Evolutionary conservation across 2,888 invertebrate genomes (phyloP), one percentile per base, ranked within the genome.

Genomic region (Blastobasis lacticolella): DNA sequence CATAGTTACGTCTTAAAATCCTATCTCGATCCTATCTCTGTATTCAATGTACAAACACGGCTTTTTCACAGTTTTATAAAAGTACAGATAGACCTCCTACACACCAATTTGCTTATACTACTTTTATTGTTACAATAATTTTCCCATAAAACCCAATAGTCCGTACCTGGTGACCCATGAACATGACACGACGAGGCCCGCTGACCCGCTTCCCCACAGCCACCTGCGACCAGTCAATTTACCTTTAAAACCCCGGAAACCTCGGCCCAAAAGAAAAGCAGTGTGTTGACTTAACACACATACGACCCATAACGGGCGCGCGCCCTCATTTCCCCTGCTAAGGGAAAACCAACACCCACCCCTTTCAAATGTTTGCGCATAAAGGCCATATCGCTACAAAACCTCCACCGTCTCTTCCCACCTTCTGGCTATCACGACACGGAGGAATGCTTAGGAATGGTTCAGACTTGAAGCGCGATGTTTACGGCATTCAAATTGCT

Each of bases 141-240:
- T 2, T 23, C 23, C 23, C 23, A 23, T 23, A 23, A 23, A 23
- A 23, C 23, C 23, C 23, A 23, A 23, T 42, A 10, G 64, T 81
- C 53, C 80, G 63, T 49, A 73, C 71, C 87, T 78, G 78, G 71
- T 83, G 83, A 73, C 78, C 77, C 81, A 79, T 83, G 82, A 84
- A 83, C 83, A 78, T 85, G 85, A 86, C 82, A 84, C 73, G 75
- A 68, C 67, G 71, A 80, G 79, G 79, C 84, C 82, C 69, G 81
- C 80, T 87, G 87, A 86, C 87, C 88, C 75, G 81, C 72, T 87
- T 87, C 80, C 78, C 77, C 73, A 71, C 75, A 76, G 71, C 76
- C 78, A 78, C 71, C 75, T 76, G 81, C 75, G 70, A 82, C 86
- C 74, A 81, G 85, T 86, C 82, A 86, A 87, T 87, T 86, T 83